phyloP scores from a whole-genome alignment of 1,140 invertebrate genomes.

The Campoletis sonorensis region DNA sequence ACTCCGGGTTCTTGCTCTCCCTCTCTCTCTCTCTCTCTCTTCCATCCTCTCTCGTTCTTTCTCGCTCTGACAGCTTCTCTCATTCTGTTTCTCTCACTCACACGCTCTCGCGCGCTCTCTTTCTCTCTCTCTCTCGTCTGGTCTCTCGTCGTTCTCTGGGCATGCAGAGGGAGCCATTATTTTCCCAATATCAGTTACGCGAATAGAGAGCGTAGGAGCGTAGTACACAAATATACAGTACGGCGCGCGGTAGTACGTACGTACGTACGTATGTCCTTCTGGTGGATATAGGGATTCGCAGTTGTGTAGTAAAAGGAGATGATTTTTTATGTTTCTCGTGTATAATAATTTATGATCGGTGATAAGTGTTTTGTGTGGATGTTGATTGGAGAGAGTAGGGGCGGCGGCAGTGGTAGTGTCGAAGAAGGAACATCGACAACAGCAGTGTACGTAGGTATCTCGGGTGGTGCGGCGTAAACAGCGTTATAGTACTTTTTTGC shows the following conservation, averaged over 20 bases:
- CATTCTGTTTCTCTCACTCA: too few relatives aligned
- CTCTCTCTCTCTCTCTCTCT: too few relatives aligned
- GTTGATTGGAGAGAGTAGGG: slow-evolving; percentile 33
- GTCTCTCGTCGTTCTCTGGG: slow-evolving; percentile 58
- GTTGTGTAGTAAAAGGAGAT: too few relatives aligned
- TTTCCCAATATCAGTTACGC: slow-evolving; percentile 72
- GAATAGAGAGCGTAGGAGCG: slow-evolving; percentile 61
- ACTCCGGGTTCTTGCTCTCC: too few relatives aligned
- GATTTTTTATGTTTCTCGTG: slow-evolving; percentile 54
- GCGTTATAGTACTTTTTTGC: neutral
- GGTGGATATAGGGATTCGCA: slow-evolving; percentile 40
- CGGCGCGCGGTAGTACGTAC: slow-evolving; percentile 14
- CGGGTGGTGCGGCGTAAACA: slow-evolving; percentile 30
- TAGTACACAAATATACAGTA: slow-evolving; percentile 44
- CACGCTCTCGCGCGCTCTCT: too few relatives aligned
- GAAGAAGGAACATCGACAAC: too few relatives aligned
- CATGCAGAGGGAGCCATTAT: slow-evolving; percentile 74
- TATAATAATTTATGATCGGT: slow-evolving; percentile 8
- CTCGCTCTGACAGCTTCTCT: too few relatives aligned
- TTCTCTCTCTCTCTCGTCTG: too few relatives aligned
- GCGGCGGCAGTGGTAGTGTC: neutral
- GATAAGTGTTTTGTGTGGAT: neutral
- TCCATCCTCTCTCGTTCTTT: too few relatives aligned
- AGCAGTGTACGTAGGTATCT: too few relatives aligned
- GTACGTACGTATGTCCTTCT: slow-evolving; percentile 57